A percentile compares a stretch with the other conserved stretches of the same genome.
Conservation (phyloP, 2,888 invertebrate species). For the Brassicogethes aeneus region DNA sequence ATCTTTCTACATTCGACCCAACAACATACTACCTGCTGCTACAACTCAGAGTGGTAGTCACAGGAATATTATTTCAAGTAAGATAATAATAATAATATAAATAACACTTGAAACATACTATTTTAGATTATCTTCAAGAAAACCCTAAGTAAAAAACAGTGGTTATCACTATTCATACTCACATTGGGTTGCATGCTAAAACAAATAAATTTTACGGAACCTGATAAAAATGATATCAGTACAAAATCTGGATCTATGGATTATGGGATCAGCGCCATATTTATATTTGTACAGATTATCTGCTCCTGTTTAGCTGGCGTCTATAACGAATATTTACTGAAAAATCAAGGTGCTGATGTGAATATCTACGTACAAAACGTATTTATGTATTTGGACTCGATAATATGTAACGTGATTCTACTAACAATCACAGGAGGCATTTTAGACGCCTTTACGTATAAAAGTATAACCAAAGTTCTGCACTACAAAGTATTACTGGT, state of each 20-base stretch:
- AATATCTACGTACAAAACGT: conserved; percentile 90
- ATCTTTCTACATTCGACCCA: conserved; percentile 85
- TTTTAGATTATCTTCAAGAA: conserved; percentile 76
- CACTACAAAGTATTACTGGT: conserved; percentile 69
- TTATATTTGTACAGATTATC: conserved; percentile 69
- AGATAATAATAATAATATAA: conserved; percentile 18
- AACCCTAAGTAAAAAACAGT: conserved; percentile 69
- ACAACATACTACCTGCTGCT: conserved; percentile 87
- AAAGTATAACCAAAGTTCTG: conserved; percentile 48
- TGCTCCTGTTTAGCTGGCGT: conserved; percentile 93
- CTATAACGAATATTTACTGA: conserved; percentile 89
- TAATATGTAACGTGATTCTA: conserved; percentile 77
- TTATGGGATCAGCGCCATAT: conserved; percentile 52
- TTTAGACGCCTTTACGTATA: conserved; percentile 48
- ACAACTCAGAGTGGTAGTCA: conserved; percentile 86
- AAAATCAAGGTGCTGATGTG: conserved; percentile 73
- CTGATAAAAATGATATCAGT: conserved; percentile 29
- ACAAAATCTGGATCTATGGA: conserved; percentile 35
- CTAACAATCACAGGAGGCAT: conserved; percentile 60
- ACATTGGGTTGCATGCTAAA: conserved; percentile 89
- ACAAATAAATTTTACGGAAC: conserved; percentile 52
- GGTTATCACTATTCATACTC: conserved; percentile 79
- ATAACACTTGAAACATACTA: no score
- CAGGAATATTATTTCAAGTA: conserved; percentile 88
- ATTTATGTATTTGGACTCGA: conserved; percentile 92